Conservation (phyloP, 2,888 invertebrate genomes). For the Hypolimnas misippus region DNA sequence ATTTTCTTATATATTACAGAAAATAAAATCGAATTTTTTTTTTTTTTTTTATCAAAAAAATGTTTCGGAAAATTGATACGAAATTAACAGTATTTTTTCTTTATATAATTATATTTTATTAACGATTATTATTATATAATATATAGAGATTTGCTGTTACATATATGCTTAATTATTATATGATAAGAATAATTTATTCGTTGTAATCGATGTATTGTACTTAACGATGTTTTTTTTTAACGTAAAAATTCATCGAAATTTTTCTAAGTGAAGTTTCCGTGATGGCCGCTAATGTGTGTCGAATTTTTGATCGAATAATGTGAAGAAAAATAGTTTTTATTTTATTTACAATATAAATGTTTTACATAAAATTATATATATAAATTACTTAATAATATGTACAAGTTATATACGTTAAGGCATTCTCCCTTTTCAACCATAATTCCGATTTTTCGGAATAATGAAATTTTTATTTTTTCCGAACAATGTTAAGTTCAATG, state of each 20-base stretch:
- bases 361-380: background rate
- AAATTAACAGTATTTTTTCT: background rate
- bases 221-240: background rate
- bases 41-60: slow-evolving; percentile 2
- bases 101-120: background rate
- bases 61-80: background rate
- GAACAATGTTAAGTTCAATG: too few relatives aligned
- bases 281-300: background rate
- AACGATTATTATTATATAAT: background rate
- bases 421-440: too few relatives aligned
- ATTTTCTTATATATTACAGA: slow-evolving; percentile 16
- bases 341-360: too few relatives aligned
- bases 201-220: slow-evolving; percentile 19
- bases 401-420: too few relatives aligned
- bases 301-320: slow-evolving; percentile 4
- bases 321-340: too few relatives aligned
- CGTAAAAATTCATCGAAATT: slow-evolving; percentile 3
- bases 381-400: too few relatives aligned
- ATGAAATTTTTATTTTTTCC: too few relatives aligned
- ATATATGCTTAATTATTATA: slow-evolving; percentile 25
- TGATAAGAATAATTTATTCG: slow-evolving; percentile 34
- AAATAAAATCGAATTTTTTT: background rate
- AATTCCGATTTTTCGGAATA: too few relatives aligned
- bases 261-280: slow-evolving; percentile 1
- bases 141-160: slow-evolving; percentile 24